Conservation (phyloP, 2,888 invertebrate genomes). For the Trachelus iudaicus region DNA sequence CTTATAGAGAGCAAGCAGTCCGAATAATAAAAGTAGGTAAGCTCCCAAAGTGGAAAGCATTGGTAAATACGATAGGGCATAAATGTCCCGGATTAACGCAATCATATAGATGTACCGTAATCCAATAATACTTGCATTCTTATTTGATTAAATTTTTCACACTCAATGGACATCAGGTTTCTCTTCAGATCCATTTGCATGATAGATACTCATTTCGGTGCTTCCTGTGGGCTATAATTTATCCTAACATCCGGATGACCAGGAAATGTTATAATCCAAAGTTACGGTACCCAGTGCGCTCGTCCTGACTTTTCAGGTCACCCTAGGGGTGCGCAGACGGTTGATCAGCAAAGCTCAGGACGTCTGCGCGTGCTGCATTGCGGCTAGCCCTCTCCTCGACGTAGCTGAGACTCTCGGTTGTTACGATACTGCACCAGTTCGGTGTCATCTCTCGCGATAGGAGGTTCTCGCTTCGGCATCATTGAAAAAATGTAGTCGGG, state of each 20-base stretch:
- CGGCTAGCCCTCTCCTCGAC: conserved; percentile 44
- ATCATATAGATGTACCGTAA: no score
- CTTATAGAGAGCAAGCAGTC: background rate
- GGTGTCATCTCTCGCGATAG: conserved; percentile 16
- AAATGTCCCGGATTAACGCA: no score
- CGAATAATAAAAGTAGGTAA: background rate
- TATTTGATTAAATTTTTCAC: background rate
- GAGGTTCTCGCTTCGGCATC: conserved; percentile 9
- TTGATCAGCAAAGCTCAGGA: conserved; percentile 45
- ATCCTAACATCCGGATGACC: background rate
- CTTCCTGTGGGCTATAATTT: background rate
- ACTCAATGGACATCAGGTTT: background rate
- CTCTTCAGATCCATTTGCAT: background rate
- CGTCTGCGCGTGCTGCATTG: conserved; percentile 59
- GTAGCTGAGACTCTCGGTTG: conserved; percentile 29
- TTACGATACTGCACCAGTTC: conserved; percentile 44
- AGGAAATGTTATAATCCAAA: background rate
- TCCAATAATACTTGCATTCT: no score
- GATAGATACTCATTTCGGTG: background rate
- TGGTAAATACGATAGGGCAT: no score
- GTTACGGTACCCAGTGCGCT: conserved; percentile 9
- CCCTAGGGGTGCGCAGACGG: conserved; percentile 38
- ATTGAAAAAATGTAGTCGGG: conserved; percentile 29
- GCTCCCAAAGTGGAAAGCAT: background rate
- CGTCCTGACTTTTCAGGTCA: conserved; percentile 13